phyloP scores from a whole-genome alignment of 2,888 invertebrate genomes.

The Byasa hedistus region DNA sequence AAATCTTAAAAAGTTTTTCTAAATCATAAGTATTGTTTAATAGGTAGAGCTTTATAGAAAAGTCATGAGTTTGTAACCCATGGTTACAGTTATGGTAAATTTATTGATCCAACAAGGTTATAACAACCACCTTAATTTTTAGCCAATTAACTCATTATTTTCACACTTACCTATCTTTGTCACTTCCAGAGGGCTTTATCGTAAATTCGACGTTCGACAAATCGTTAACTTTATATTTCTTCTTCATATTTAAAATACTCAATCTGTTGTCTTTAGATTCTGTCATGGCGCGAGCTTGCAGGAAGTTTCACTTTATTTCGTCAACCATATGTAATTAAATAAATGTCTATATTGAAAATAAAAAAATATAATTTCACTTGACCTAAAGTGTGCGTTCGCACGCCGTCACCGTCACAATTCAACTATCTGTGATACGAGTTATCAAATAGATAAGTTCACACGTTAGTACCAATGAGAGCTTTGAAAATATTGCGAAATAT shows the following conservation, averaged over 20 bases:
- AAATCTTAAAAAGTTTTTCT: not conserved
- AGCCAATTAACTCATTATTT: not conserved
- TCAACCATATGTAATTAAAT: conserved; percentile 9
- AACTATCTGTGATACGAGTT: conserved; percentile 29
- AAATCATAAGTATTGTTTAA: not conserved
- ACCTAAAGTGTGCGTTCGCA: conserved; percentile 16
- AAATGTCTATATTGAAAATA: not conserved
- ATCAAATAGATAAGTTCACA: conserved; percentile 28
- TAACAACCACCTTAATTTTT: not conserved
- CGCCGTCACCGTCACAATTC: conserved; percentile 20
- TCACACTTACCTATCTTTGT: conserved; percentile 35
- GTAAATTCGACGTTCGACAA: conserved; percentile 36
- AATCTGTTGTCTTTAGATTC: conserved; percentile 11
- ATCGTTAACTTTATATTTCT: conserved; percentile 37
- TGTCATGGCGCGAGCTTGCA: conserved; percentile 11
- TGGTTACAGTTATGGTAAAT: not conserved
- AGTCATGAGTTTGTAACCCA: not conserved
- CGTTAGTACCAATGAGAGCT: conserved; percentile 8
- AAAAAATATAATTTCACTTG: not conserved
- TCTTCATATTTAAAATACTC: conserved; percentile 26
- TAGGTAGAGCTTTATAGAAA: not conserved
- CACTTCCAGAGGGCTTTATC: conserved; percentile 31
- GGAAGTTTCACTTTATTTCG: conserved; percentile 3
- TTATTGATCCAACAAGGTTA: not conserved
- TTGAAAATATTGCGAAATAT: conserved; percentile 11